Evolutionary conservation across 1,140 invertebrate species (phyloP).

Genomic region (Cydia splendana): DNA sequence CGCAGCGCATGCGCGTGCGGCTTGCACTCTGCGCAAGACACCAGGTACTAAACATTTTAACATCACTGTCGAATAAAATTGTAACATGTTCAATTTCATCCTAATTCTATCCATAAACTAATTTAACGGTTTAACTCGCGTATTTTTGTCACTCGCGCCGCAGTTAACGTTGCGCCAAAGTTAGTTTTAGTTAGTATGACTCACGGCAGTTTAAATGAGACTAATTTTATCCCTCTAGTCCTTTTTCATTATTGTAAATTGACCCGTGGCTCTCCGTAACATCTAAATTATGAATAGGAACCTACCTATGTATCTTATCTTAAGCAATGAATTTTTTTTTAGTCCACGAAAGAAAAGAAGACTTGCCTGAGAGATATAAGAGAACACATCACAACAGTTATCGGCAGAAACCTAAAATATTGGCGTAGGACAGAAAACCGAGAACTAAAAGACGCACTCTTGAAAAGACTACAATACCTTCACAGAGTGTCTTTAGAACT

Average conservation of each 20-base stretch:
- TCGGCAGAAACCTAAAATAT: conserved; percentile 68
- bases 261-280: too few species aligned
- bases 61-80: background rate
- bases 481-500: conserved; percentile 64
- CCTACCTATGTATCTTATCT: too few species aligned
- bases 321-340: conserved; percentile 44
- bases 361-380: conserved; percentile 68
- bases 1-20: conserved; percentile 44
- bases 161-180: too few species aligned
- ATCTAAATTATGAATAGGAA: too few species aligned
- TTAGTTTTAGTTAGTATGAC: too few species aligned
- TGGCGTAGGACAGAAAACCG: conserved; percentile 62
- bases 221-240: too few species aligned
- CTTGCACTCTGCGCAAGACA: conserved; percentile 56
- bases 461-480: conserved; percentile 71
- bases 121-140: too few species aligned
- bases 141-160: too few species aligned
- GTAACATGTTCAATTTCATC: too few species aligned
- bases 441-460: conserved; percentile 58
- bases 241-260: too few species aligned
- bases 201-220: too few species aligned
- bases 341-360: conserved; percentile 61
- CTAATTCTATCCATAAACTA: too few species aligned
- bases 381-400: conserved; percentile 61
- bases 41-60: conserved; percentile 41